Evolutionary conservation across 2,113 vertebrate species (phyloP), one percentile per base, ranked within the genome.

Genomic region (Cyphomyrus discorhynchus): DNA sequence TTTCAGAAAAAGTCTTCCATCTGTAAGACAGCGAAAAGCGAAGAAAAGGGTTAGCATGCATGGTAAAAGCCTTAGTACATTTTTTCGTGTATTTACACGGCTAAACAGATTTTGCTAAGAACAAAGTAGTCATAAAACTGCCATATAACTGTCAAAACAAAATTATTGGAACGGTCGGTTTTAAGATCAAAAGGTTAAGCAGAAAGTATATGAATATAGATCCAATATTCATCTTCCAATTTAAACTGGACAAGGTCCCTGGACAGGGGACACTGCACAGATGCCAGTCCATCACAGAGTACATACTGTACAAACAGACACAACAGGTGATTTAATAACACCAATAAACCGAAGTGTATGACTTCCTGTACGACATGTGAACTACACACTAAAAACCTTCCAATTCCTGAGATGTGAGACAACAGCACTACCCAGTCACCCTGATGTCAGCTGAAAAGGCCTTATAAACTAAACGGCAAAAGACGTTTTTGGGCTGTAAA

Each of bases 1-100:
- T 97, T 99, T 99, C 97, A 99, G 97, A 97, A 99, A 99, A 94
- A 99, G 97, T 96, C 98, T 97, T 96, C 98, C 98, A 97, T 99
- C 98, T 99, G 96, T 93, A 97, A 97, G 94, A 87, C 91, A 96
- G 94, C 91, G 95, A 93, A 56, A 50, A 89, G 10, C 50, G 74
- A n/a, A 58, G 39, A n/a, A 39, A 52, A 58, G 74, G 49, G 21
- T 35, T 49, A 70, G 9, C 21, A 13, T 19, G 27, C 13, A 35
- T 10, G 27, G 53, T 4, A 66, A 15, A 66, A 10, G 13, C 53
- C 70, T 4, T 31, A 49, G 58, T 39, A 77, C 1, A 39, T 77
- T 35, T 17, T 42, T 19, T 42, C 5, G 35, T 35, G 35, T 19
- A 19, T 80, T 31, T 42, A 6, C 1, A 80, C 39, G 3, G 3